These are phyloP conservation scores for Psix sp. DNA, from an alignment of 1,140 invertebrate genomes.

Conservation along the genomic window DNA sequence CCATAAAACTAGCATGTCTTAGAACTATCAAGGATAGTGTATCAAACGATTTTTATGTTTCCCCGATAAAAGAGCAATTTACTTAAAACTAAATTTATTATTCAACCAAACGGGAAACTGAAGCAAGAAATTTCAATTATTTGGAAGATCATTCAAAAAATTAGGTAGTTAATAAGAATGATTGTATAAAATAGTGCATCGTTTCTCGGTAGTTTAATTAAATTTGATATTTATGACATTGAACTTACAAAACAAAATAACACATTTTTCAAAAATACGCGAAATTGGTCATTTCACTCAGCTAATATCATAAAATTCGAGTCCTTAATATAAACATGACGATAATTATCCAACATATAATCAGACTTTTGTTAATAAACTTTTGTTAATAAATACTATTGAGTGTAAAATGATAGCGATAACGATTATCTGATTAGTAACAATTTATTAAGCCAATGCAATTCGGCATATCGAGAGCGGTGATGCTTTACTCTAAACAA, in stretches of 20 bases:
- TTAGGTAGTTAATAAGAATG: not conserved
- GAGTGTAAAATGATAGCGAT: conserved; percentile 20
- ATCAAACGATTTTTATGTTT: conserved; percentile 61
- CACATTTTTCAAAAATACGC: too few relatives aligned
- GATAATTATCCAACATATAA: conserved; percentile 15
- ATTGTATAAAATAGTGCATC: too few relatives aligned
- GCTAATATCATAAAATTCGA: conserved; percentile 28
- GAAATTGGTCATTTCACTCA: too few relatives aligned
- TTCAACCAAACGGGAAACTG: conserved; percentile 35
- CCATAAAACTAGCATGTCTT: conserved; percentile 55
- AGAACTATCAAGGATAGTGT: conserved; percentile 59
- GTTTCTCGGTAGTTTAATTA: too few relatives aligned
- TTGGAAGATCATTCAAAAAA: conserved; percentile 23
- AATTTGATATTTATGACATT: too few relatives aligned
- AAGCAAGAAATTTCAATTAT: conserved; percentile 9
- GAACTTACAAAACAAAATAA: too few relatives aligned
- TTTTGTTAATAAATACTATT: conserved; percentile 27
- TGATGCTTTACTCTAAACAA: conserved; percentile 29
- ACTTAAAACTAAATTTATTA: conserved; percentile 61
- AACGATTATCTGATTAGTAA: conserved; percentile 38
- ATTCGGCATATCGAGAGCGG: too few relatives aligned
- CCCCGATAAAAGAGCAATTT: conserved; percentile 61
- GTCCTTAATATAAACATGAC: not conserved
- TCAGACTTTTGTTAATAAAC: conserved; percentile 37
- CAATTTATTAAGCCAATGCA: conserved; percentile 35